These are phyloP conservation scores for Brachycybe producta DNA, from an alignment of 2,888 invertebrate genomes.

Conservation along the genomic window DNA sequence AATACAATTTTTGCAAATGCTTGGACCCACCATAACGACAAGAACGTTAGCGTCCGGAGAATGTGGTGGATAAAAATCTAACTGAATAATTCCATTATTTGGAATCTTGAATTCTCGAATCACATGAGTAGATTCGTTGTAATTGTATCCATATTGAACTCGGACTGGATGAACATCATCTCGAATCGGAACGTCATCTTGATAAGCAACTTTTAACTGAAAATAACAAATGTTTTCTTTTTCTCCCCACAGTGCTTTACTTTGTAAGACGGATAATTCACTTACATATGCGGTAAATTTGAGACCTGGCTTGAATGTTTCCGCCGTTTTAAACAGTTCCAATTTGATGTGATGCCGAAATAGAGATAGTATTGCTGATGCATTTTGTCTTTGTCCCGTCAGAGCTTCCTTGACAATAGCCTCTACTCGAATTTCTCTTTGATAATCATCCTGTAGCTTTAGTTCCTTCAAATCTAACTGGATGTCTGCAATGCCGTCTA, in stretches of 20 bases:
- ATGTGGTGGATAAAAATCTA: constrained; percentile 48
- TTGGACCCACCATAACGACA: constrained; percentile 49
- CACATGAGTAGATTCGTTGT: constrained; percentile 43
- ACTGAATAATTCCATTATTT: constrained; percentile 48
- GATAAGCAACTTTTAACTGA: constrained; percentile 53
- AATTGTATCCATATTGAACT: constrained; percentile 48
- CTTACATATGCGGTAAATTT: constrained; percentile 68
- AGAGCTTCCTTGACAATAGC: constrained; percentile 81
- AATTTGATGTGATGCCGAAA: constrained; percentile 64
- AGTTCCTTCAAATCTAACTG: constrained; percentile 64
- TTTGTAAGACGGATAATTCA: constrained; percentile 14
- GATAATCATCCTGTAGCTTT: constrained; percentile 63
- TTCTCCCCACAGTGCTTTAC: not conserved
- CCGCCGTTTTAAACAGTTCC: constrained; percentile 63
- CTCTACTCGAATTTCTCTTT: constrained; percentile 66
- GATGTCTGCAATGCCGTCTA: constrained; percentile 59
- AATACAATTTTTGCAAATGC: not conserved
- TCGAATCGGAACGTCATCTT: constrained; percentile 53
- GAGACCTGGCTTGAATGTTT: constrained; percentile 76
- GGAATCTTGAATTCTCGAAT: constrained; percentile 44
- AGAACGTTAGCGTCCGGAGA: constrained; percentile 50
- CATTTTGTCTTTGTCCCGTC: constrained; percentile 71
- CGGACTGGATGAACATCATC: constrained; percentile 45
- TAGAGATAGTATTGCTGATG: constrained; percentile 54
- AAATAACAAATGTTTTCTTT: constrained; percentile 4